A percentile compares a stretch with the other conserved stretches of the same genome.
These are phyloP conservation scores for Coreius guichenoti DNA, from an alignment of 2,797 vertebrate genomes.

Conservation along the genomic window DNA sequence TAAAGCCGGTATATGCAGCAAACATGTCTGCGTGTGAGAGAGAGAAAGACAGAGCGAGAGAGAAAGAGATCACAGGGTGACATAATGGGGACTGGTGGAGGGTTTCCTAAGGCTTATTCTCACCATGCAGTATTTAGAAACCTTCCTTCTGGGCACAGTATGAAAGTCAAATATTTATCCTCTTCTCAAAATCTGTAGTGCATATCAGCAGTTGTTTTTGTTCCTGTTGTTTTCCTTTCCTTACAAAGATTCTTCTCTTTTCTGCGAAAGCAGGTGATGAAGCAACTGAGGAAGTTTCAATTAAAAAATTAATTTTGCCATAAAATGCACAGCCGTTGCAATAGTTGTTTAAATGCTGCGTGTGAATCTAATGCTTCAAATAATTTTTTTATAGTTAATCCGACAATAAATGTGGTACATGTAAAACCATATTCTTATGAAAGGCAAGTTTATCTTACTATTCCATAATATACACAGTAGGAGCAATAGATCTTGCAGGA, in stretches of 20 bases:
- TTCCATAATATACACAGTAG: conserved; percentile 17
- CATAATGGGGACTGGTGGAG: conserved; percentile 55
- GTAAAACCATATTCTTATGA: conserved; percentile 44
- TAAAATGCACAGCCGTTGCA: conserved; percentile 12
- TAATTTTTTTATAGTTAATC: not conserved
- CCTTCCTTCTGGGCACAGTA: conserved; percentile 49
- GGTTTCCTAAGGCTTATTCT: conserved; percentile 55
- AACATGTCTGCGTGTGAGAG: conserved; percentile 41
- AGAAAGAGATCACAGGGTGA: conserved; percentile 53
- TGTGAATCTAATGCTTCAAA: conserved; percentile 8
- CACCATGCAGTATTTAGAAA: conserved; percentile 56
- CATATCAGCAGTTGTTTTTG: conserved; percentile 51
- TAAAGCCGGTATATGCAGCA: conserved; percentile 42
- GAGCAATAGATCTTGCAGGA: not conserved
- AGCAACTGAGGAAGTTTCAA: conserved; percentile 36
- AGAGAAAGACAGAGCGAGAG: conserved; percentile 38
- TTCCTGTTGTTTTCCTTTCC: conserved; percentile 55
- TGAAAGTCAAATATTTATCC: conserved; percentile 62
- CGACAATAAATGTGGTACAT: not conserved
- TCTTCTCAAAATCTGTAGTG: conserved; percentile 43
- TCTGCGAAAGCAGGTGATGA: conserved; percentile 58
- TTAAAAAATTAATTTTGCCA: not conserved
- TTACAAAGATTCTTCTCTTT: conserved; percentile 52
- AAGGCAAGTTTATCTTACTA: conserved; percentile 28
- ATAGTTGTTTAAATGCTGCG: conserved; percentile 15